Evolutionary conservation across 1,140 invertebrate genomes (phyloP).

Genomic region (Hyposmocoma kahamanoa): DNA sequence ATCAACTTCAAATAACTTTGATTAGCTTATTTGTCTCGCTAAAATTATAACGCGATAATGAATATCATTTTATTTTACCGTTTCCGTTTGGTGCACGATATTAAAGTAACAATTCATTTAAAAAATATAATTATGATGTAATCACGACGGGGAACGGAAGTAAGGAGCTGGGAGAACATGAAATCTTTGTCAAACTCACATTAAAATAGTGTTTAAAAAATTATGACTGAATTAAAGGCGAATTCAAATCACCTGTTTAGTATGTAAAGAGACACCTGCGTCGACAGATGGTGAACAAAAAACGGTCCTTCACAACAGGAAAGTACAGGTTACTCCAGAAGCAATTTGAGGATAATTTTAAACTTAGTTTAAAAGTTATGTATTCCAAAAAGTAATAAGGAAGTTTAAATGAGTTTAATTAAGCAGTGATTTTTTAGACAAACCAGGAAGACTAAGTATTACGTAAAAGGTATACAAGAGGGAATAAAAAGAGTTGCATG

Average conservation of each 20-base stretch:
- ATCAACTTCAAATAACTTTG: too few relatives aligned
- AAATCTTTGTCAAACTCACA: not conserved
- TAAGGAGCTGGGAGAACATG: not conserved
- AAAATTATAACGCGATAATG: not conserved
- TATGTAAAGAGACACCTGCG: conserved; percentile 61
- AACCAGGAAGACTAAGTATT: not conserved
- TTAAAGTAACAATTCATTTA: not conserved
- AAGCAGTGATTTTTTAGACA: too few relatives aligned
- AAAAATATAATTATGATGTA: conserved; percentile 5
- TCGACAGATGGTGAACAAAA: conserved; percentile 57
- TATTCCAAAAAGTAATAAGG: too few relatives aligned
- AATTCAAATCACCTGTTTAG: conserved; percentile 64
- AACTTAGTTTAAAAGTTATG: too few relatives aligned
- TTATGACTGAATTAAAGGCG: conserved; percentile 23
- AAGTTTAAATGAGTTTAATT: too few relatives aligned
- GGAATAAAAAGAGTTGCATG: conserved; percentile 11
- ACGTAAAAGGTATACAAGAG: not conserved
- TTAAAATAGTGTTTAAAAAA: too few relatives aligned
- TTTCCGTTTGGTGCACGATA: not conserved
- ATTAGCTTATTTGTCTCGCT: not conserved
- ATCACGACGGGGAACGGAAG: conserved; percentile 10
- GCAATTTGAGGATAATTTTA: too few relatives aligned
- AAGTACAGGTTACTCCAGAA: too few relatives aligned
- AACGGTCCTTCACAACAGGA: conserved; percentile 35
- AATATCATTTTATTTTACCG: not conserved